Base-by-base conservation (phyloP, 2,797 vertebrate genomes). In the Odontamblyopus rebecca region DNA sequence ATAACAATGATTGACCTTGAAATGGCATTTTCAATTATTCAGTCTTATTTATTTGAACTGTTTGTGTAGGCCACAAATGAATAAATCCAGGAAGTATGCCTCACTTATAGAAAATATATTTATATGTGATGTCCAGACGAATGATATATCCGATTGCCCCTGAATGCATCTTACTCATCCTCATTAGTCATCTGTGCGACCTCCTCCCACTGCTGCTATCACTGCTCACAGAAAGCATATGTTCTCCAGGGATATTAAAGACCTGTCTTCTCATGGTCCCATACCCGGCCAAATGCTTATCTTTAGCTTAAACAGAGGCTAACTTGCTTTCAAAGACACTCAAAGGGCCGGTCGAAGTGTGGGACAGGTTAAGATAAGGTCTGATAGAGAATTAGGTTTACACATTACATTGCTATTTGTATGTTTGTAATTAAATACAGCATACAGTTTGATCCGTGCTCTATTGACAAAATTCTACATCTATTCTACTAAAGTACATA, bases 101-200 rank as follows among this genome's bases (percentile, higher is more conserved):
- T 68, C 67, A 29, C 54, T 27, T 38, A 61, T 67, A 65, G 61
- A 76, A 71, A 72, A 32, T 71, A 81, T 80, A 82, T 86, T 80
- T 77, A 81, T 88, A 86, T 11, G 61, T 69, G 66, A 75, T 67
- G 38, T 61, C 77, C 13, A 82, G 78, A 86, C 79, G 79, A 88
- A 80, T 82, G 76, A 77, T 81, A 82, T 6, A 48, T 76, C 83
- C 78, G 81, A 78, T 72, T 60, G 16, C 73, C 74, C 73, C 72
- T 84, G 78, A 79, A 77, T 75, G 60, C 77, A 59, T 79, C 72
- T 80, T 87, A 89, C 80, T 89, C 87, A 84, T 83, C 69, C 66
- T 70, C 72, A 71, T 89, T 89, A 85, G 73, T 90, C 89, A 90
- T 89, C 77, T 11, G 41, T 67, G 69, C 48, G 67, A 53, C 62